Evolutionary conservation across 2,113 vertebrate species (phyloP).

Genomic region (Trichomycterus rosablanca): DNA sequence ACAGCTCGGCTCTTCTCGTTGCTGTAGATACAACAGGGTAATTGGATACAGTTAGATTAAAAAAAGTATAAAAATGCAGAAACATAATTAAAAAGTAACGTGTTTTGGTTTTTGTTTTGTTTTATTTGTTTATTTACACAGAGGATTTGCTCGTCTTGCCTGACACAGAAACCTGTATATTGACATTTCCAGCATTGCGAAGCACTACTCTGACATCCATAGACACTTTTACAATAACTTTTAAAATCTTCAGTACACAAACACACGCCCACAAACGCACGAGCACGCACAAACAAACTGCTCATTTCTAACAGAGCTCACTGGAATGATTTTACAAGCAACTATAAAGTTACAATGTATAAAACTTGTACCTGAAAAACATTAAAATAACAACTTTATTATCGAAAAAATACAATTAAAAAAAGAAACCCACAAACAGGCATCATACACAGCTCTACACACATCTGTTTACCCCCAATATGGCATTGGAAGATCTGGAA

Average conservation of each 20-base stretch:
- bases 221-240: constrained; percentile 71
- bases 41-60: too few species aligned
- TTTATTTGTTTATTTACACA: constrained; percentile 74
- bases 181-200: constrained; percentile 72
- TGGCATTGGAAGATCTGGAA: constrained; percentile 69
- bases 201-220: constrained; percentile 74
- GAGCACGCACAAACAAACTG: constrained; percentile 63
- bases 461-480: constrained; percentile 63
- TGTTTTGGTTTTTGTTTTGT: constrained; percentile 11
- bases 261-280: constrained; percentile 48
- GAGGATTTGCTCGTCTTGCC: constrained; percentile 67
- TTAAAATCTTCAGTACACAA: constrained; percentile 67
- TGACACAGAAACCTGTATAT: constrained; percentile 70
- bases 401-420: constrained; percentile 53
- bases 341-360: constrained; percentile 78
- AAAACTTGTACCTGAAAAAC: constrained; percentile 71
- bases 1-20: too few species aligned
- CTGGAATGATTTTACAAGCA: constrained; percentile 76
- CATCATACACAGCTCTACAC: constrained; percentile 71
- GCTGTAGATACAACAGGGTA: too few species aligned
- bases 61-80: too few species aligned
- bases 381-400: constrained; percentile 56
- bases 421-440: constrained; percentile 65
- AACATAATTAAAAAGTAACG: too few species aligned
- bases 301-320: constrained; percentile 66